A percentile compares a stretch with the other conserved stretches of the same genome.
Conservation (phyloP, 2,888 invertebrate genomes). For the Melieria crassipennis region DNA sequence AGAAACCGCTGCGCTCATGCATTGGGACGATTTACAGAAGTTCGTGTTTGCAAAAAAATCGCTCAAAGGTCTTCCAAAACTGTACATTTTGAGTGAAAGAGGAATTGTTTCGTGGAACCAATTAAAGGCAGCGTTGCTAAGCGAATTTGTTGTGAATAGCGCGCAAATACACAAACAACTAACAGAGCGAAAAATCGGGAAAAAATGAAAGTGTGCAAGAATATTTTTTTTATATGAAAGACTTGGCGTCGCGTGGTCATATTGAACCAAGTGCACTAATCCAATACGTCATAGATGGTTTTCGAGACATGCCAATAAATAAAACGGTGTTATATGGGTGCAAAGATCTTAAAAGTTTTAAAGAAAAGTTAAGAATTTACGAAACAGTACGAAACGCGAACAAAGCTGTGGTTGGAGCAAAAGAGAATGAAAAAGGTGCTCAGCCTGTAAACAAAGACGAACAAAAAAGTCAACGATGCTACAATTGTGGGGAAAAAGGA, state of each 20-base stretch:
- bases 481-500: slow-evolving; percentile 39
- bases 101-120: slow-evolving; percentile 28
- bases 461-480: slow-evolving; percentile 27
- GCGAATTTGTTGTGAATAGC: slow-evolving; percentile 37
- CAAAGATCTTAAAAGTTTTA: slow-evolving; percentile 36
- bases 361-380: slow-evolving; percentile 38
- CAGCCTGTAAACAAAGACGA: background rate
- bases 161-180: slow-evolving; percentile 37
- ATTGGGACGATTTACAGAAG: slow-evolving; percentile 23
- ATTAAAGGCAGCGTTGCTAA: slow-evolving; percentile 26
- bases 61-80: slow-evolving; percentile 36
- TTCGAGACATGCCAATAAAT: slow-evolving; percentile 45
- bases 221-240: slow-evolving; percentile 58
- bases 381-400: slow-evolving; percentile 23
- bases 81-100: slow-evolving; percentile 33
- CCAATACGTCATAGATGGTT: slow-evolving; percentile 61
- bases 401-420: background rate
- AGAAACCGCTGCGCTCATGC: slow-evolving; percentile 12
- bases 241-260: slow-evolving; percentile 55
- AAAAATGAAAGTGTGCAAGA: slow-evolving; percentile 56
- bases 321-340: slow-evolving; percentile 40
- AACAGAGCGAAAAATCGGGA: slow-evolving; percentile 50
- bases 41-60: slow-evolving; percentile 35
- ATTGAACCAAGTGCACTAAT: slow-evolving; percentile 56
- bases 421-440: background rate